These are phyloP conservation scores for Harlomillsia oculata DNA, from an alignment of 1,140 invertebrate genomes.

Conservation along the genomic window DNA sequence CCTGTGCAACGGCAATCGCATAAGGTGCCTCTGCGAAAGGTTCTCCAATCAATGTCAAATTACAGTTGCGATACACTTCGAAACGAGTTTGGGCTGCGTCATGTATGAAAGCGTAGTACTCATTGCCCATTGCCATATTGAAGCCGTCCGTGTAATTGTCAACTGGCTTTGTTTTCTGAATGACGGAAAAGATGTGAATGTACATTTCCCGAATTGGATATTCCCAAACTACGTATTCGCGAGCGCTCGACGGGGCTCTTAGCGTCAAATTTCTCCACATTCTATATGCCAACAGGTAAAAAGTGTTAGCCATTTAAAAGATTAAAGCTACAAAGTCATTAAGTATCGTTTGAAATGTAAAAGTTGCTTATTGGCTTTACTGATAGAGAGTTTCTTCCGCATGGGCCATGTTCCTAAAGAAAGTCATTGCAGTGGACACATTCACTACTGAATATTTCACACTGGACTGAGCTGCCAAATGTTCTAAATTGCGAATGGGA, in stretches of 20 bases:
- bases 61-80: constrained; percentile 69
- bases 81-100: constrained; percentile 77
- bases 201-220: constrained; percentile 69
- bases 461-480: constrained; percentile 70
- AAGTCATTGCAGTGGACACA: constrained; percentile 65
- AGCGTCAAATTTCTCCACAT: constrained; percentile 82
- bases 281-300: constrained; percentile 44
- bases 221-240: constrained; percentile 78
- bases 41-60: constrained; percentile 67
- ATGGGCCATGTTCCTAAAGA: constrained; percentile 84
- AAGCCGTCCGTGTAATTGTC: constrained; percentile 59
- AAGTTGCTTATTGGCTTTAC: too few relatives aligned
- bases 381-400: constrained; percentile 78
- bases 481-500: constrained; percentile 76
- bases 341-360: too few relatives aligned
- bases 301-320: neutral
- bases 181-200: constrained; percentile 71
- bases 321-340: neutral
- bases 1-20: constrained; percentile 75
- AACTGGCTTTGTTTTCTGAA: constrained; percentile 65
- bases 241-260: constrained; percentile 50
- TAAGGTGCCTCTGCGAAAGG: constrained; percentile 76
- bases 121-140: constrained; percentile 46
- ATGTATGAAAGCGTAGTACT: constrained; percentile 80
- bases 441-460: constrained; percentile 86